Evolutionary conservation across 2,888 invertebrate species (phyloP), one percentile per base, ranked within the genome.

Genomic region (Muscina levida): DNA sequence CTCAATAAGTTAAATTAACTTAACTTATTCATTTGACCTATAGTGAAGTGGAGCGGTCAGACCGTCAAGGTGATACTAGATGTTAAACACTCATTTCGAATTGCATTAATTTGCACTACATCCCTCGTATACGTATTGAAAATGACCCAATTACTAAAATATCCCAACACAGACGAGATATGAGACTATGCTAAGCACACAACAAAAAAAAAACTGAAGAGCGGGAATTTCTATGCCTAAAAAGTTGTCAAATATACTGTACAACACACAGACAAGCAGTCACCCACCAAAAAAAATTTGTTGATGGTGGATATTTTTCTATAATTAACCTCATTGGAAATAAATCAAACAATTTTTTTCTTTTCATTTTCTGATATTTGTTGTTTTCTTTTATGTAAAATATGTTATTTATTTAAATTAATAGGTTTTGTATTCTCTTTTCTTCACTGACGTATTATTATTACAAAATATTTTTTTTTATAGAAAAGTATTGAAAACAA

Each of bases 351-450:
- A 39, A 13, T 22, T 56, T 31, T n/a, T n/a, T n/a, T n/a, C n/a
- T 59, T 2, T 57, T 57, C 6, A 53, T 53, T 53, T 57, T 56
- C n/a, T n/a, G 56, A 46, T n/a, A 37, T 37, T 48, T 26, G 56
- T 56, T 56, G n/a, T 10, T 53, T 53, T n/a, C n/a, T n/a, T n/a
- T n/a, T n/a, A n/a, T 57, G 57, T 46, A 17, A 42, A 51, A 31
- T 68, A 24, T 68, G 19, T 66, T 44, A 39, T n/a, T n/a, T 66
- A 22, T 44, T 66, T 48, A 37, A 48, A 37, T 39, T 48, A 67
- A 48, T 48, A 67, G n/a, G 1, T 46, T 67, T 46, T 67, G 22
- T 15, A 46, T 44, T 56, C 42, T 39, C 1, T 48, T 48, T 48
- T 48, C 1, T 46, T 46, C 42, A n/a, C 11, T n/a, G 42, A 42